phyloP scores from a whole-genome alignment of 1,140 invertebrate species.

The Drosophila saltans region DNA sequence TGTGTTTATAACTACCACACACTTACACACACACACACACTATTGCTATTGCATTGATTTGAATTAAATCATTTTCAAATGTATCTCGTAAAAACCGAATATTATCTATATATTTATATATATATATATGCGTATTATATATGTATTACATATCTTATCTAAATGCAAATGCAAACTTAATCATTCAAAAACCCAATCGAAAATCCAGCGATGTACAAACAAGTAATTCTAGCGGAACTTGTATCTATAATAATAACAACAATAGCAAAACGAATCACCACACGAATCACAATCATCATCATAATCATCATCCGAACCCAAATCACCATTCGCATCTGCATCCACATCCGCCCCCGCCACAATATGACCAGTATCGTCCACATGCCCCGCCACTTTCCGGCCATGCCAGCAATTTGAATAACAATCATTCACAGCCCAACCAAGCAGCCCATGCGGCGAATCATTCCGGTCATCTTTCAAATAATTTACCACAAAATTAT shows the following conservation, averaged over 20 bases:
- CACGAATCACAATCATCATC: conserved; percentile 49
- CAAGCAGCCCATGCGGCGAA: neutral
- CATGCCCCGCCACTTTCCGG: neutral
- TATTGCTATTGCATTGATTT: conserved; percentile 80
- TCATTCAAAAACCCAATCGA: conserved; percentile 58
- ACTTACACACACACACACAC: conserved; percentile 26
- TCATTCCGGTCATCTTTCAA: neutral
- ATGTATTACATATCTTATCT: conserved; percentile 76
- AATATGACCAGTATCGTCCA: neutral
- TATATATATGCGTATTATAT: conserved; percentile 69
- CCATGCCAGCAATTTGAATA: neutral
- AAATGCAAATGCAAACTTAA: conserved; percentile 61
- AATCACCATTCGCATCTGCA: conserved; percentile 23
- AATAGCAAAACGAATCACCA: conserved; percentile 77
- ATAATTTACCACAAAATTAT: conserved; percentile 32
- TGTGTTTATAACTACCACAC: conserved; percentile 82
- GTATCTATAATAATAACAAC: conserved; percentile 81
- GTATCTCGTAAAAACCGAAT: conserved; percentile 74
- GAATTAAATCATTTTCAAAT: conserved; percentile 80
- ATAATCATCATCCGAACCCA: conserved; percentile 26
- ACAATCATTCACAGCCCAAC: conserved; percentile 1
- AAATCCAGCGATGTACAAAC: conserved; percentile 83
- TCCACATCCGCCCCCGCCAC: conserved; percentile 7
- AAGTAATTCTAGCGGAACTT: conserved; percentile 83
- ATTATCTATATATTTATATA: conserved; percentile 60